Evolutionary conservation across 2,888 invertebrate genomes (phyloP), one percentile per base, ranked within the genome.

Genomic region (Conops quadrifasciatus): DNA sequence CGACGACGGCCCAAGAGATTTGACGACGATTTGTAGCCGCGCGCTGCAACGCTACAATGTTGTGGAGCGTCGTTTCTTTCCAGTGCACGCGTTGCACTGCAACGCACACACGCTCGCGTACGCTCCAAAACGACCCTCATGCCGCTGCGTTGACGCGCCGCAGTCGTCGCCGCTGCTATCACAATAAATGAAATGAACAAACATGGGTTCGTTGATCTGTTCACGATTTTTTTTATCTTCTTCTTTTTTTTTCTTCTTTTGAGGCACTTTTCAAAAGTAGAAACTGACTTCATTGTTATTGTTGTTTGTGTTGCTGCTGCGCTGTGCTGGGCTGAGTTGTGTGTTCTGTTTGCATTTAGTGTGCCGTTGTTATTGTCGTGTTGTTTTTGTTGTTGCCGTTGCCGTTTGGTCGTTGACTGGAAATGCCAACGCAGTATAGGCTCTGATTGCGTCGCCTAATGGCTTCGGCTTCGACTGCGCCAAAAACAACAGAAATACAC

Each of bases 181-280:
- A 28, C 49, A 71, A 47, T 69, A 66, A 65, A 60, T 58, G 59
- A 70, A 53, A 65, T 67, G 72, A 58, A 72, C 73, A 75, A 68
- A 73, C 70, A 74, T 67, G 80, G 81, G 83, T 83, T 83, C 82
- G 83, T 82, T 81, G 82, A 83, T 83, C 82, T 83, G 82, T 81
- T 82, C 82, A 83, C 80, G 81, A 78, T 75, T 77, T 65, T 51
- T 60, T 58, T 30, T 62, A 21, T 21, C 76, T 77, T 73, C 72
- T 77, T 71, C 28, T 75, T 56, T 65, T 60, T 45, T 71, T 19
- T 51, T 21, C 24, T 28, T 49, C 53, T 56, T n/a, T n/a, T n/a
- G n/a, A n/a, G n/a, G n/a, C n/a, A 43, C 67, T 56, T 71, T 67
- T 58, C 69, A 71, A 71, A 74, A 72, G 60, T 49, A 66, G 63